phyloP scores from a whole-genome alignment of 2,888 invertebrate species.

The Rhogogaster chlorosoma region DNA sequence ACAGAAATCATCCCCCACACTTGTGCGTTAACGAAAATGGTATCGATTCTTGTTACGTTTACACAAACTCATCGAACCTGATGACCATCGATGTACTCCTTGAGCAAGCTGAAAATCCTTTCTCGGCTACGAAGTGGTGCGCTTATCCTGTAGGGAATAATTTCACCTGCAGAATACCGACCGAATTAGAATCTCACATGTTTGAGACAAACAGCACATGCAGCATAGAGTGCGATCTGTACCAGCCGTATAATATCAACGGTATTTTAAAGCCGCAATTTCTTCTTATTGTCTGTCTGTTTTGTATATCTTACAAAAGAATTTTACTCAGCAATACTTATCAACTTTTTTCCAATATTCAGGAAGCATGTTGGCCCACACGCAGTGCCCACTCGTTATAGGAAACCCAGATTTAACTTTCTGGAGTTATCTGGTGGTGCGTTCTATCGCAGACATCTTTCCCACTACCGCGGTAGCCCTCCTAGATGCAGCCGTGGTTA shows the following conservation, averaged over 20 bases:
- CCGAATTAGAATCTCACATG: conserved; percentile 73
- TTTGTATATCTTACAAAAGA: not conserved
- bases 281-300: not conserved
- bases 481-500: conserved; percentile 88
- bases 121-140: conserved; percentile 82
- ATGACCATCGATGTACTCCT: conserved; percentile 80
- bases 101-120: conserved; percentile 77
- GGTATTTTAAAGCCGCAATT: conserved; percentile 52
- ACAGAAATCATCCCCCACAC: conserved; percentile 79
- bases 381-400: conserved; percentile 82
- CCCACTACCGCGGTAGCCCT: conserved; percentile 86
- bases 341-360: conserved; percentile 39
- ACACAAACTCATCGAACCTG: conserved; percentile 80
- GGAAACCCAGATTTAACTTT: conserved; percentile 86
- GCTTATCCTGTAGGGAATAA: conserved; percentile 83
- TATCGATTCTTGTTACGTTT: conserved; percentile 81
- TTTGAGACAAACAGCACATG: conserved; percentile 79
- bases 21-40: conserved; percentile 77
- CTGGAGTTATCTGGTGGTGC: conserved; percentile 85
- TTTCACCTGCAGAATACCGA: conserved; percentile 81
- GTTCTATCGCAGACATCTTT: conserved; percentile 88
- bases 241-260: conserved; percentile 85
- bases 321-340: not conserved
- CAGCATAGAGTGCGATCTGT: conserved; percentile 85
- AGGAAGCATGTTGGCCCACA: conserved; percentile 84